Evolutionary conservation across 1,140 invertebrate species (phyloP).

Genomic region (Bombus sibiricus): DNA sequence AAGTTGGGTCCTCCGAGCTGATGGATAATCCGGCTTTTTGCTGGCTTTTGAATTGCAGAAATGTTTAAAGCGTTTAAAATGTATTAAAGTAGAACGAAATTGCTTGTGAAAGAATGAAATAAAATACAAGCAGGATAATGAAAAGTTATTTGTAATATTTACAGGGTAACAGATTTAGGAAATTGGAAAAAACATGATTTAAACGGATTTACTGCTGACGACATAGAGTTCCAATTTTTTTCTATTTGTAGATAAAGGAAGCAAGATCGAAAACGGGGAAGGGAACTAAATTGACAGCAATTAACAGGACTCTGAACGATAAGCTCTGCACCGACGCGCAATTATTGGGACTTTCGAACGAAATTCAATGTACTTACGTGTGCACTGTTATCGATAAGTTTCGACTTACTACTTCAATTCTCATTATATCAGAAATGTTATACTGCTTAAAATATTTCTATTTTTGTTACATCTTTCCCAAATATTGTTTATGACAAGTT

Average conservation of each 20-base stretch:
- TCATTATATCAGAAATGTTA: background rate
- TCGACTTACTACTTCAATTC: background rate
- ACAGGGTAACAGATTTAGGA: background rate
- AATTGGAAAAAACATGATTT: background rate
- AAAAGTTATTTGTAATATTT: background rate
- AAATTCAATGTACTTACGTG: background rate
- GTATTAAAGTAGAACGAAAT: no score
- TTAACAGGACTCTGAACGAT: slow-evolving; percentile 4
- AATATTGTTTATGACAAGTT: background rate
- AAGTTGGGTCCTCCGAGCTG: background rate
- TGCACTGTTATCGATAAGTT: background rate
- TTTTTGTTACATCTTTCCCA: no score
- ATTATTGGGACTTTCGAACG: background rate
- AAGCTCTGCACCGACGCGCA: background rate
- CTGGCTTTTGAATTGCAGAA: background rate
- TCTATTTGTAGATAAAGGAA: background rate
- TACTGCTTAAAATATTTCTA: background rate
- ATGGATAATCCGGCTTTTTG: background rate
- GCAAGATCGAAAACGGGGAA: background rate
- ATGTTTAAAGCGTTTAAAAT: no score
- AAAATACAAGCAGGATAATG: no score
- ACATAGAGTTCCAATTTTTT: background rate
- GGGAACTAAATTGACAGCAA: slow-evolving; percentile 25
- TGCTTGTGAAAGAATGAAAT: no score
- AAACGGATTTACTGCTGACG: background rate